Percentiles rank a stretch among this genome's conserved stretches.
These are phyloP conservation scores for Cepaea hortensis DNA, from an alignment of 2,888 invertebrate genomes.

Conservation along the genomic window DNA sequence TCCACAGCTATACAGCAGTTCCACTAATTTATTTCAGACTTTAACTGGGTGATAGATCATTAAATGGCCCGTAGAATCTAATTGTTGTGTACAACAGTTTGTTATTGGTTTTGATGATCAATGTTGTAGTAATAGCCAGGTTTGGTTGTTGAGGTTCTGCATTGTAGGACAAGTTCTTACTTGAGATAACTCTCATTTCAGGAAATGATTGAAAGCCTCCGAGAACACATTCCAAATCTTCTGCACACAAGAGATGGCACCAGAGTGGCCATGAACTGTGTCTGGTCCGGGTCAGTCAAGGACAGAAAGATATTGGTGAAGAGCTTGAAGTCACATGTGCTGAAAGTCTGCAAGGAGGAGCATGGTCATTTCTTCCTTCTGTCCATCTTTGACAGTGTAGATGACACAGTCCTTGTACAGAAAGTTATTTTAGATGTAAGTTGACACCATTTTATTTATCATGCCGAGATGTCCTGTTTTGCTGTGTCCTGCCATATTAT, in stretches of 20 bases:
- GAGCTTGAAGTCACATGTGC: constrained; percentile 88
- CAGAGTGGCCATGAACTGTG: constrained; percentile 87
- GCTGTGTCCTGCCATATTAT: too few relatives aligned
- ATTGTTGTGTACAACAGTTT: too few relatives aligned
- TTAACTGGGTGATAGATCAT: too few relatives aligned
- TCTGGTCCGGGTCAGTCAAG: constrained; percentile 87
- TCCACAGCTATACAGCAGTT: too few relatives aligned
- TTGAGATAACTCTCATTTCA: constrained; percentile 60
- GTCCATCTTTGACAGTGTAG: constrained; percentile 88
- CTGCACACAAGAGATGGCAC: constrained; percentile 89
- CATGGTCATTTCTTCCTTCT: constrained; percentile 89
- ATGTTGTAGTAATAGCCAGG: too few relatives aligned
- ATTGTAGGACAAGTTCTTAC: neutral
- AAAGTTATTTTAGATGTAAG: constrained; percentile 81
- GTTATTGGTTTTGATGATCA: too few relatives aligned
- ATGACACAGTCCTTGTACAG: constrained; percentile 92
- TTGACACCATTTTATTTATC: neutral
- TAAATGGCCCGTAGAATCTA: too few relatives aligned
- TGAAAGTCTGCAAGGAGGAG: constrained; percentile 89
- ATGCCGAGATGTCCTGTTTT: too few relatives aligned
- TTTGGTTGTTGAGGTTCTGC: too few relatives aligned
- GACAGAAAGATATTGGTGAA: constrained; percentile 85
- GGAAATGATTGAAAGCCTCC: constrained; percentile 86
- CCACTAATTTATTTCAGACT: too few relatives aligned
- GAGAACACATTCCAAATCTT: constrained; percentile 83